Conservation (phyloP, 1,140 invertebrate genomes). For the Amphibalanus amphitrite region DNA sequence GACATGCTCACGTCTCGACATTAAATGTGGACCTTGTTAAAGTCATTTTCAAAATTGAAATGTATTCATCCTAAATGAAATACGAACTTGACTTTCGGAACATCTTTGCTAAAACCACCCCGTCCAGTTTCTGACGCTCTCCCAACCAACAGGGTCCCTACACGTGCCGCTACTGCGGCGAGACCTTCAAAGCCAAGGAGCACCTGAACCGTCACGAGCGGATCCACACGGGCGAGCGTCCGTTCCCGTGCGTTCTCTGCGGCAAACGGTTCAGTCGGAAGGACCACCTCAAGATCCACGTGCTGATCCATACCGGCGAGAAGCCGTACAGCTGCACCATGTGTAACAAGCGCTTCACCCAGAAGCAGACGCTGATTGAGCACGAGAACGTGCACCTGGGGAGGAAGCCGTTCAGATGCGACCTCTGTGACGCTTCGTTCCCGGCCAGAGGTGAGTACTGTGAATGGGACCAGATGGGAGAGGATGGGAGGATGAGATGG, state of each 20-base stretch:
- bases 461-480: too few species aligned
- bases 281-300: conserved; percentile 24
- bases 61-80: too few species aligned
- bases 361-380: conserved; percentile 23
- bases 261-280: conserved; percentile 36
- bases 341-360: conserved; percentile 20
- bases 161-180: conserved; percentile 14
- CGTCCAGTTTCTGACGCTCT: too few species aligned
- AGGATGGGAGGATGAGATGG: too few species aligned
- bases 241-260: conserved; percentile 36
- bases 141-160: background rate
- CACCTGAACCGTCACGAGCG: conserved; percentile 36
- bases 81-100: too few species aligned
- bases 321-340: conserved; percentile 17
- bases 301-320: conserved; percentile 21
- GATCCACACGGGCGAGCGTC: conserved; percentile 38
- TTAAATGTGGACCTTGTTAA: too few species aligned
- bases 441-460: background rate
- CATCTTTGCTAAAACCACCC: too few species aligned
- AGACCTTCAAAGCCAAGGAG: conserved; percentile 18
- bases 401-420: conserved; percentile 21
- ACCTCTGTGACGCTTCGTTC: conserved; percentile 27
- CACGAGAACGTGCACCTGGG: conserved; percentile 24
- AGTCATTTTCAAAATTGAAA: too few species aligned
- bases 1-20: too few species aligned